A percentile compares a stretch with the other conserved stretches of the same genome.
Conservation (phyloP, 2,113 vertebrate genomes). For the Ascaphus truei region DNA sequence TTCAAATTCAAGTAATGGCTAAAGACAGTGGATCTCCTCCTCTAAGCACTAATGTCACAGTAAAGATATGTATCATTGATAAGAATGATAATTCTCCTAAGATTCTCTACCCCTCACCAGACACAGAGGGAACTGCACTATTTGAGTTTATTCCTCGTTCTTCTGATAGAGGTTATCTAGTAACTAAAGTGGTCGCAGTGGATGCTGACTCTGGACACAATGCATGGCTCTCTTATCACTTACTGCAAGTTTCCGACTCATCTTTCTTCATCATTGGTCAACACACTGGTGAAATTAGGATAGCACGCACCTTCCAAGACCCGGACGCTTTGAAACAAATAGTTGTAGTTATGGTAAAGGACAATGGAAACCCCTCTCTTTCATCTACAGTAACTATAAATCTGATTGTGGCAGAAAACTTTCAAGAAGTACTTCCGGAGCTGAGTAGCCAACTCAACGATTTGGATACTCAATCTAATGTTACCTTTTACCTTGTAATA, state of each 20-base stretch:
- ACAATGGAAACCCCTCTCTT: conserved; percentile 11
- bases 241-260: background rate
- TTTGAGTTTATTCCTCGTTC: conserved; percentile 35
- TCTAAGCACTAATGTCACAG: conserved; percentile 34
- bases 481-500: conserved; percentile 57
- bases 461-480: conserved; percentile 46
- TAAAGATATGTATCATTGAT: conserved; percentile 39
- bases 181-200: conserved; percentile 13
- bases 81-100: conserved; percentile 39
- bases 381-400: conserved; percentile 29
- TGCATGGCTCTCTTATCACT: background rate
- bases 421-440: conserved; percentile 37
- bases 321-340: too few species aligned
- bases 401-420: conserved; percentile 32
- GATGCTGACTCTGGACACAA: background rate
- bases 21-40: conserved; percentile 43
- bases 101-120: conserved; percentile 22
- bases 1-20: conserved; percentile 37
- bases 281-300: background rate
- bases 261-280: background rate
- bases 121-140: conserved; percentile 5
- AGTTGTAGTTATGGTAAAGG: too few species aligned
- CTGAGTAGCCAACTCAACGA: conserved; percentile 6
- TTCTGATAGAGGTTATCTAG: background rate
- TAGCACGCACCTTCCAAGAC: too few species aligned